Percentiles rank a stretch among this genome's conserved stretches.
Conservation (phyloP, 2,888 invertebrate genomes). For the Drosophila anomelani region DNA sequence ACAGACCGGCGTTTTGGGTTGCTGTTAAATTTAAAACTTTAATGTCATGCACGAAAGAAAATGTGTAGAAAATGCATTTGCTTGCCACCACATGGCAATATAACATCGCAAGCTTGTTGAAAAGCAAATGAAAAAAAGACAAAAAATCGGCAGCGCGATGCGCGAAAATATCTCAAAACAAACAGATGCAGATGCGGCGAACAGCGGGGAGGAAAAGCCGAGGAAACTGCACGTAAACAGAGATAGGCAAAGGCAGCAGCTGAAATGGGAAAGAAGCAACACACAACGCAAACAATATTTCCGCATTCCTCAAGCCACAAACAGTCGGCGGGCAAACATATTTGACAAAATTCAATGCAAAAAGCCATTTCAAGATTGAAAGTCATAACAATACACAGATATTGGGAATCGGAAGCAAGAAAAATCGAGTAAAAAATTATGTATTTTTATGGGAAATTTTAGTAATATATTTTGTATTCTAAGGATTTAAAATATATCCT, state of each 20-base stretch:
- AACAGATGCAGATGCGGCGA: slow-evolving; percentile 28
- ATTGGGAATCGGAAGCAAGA: neutral
- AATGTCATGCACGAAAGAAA: slow-evolving; percentile 74
- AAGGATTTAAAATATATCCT: neutral
- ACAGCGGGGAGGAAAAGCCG: slow-evolving; percentile 31
- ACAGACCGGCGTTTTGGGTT: slow-evolving; percentile 46
- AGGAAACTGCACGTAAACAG: slow-evolving; percentile 63
- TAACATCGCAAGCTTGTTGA: slow-evolving; percentile 57
- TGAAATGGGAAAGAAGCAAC: slow-evolving; percentile 24
- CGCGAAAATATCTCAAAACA: slow-evolving; percentile 42
- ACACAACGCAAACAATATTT: slow-evolving; percentile 64
- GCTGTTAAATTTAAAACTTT: slow-evolving; percentile 76
- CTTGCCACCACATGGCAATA: slow-evolving; percentile 41
- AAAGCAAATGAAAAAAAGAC: slow-evolving; percentile 34
- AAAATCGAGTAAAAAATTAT: neutral
- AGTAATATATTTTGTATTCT: neutral
- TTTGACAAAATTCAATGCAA: slow-evolving; percentile 51
- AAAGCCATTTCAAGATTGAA: slow-evolving; percentile 6
- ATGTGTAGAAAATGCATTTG: slow-evolving; percentile 44
- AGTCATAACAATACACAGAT: slow-evolving; percentile 2
- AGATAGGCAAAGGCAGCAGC: slow-evolving; percentile 34
- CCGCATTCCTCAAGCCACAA: slow-evolving; percentile 65
- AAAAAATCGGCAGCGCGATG: slow-evolving; percentile 37
- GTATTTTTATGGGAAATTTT: neutral
- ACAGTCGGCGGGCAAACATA: slow-evolving; percentile 45